Evolutionary conservation across 2,888 invertebrate species (phyloP), one percentile per base, ranked within the genome.

Genomic region (Drosophila anceps): DNA sequence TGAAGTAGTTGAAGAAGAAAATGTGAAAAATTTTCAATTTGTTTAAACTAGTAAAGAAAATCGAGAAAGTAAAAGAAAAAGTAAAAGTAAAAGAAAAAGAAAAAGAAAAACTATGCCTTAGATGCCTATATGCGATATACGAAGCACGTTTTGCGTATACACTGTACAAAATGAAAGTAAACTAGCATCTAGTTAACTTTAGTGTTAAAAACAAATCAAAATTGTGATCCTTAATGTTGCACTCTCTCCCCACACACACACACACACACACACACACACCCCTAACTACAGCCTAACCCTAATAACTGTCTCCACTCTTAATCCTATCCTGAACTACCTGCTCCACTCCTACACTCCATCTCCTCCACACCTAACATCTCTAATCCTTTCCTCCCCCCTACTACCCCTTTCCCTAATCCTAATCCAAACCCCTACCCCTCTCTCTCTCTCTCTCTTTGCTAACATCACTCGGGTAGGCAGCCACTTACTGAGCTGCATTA

Each of bases 81-180:
- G 4, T 55, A 54, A 39, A 50, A 18, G 31, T 3, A 24, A n/a
- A n/a, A 54, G 27, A 57, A 57, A 35, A 51, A 18, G 33, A 58
- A 35, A 46, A 63, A 59, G 50, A 57, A 60, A 73, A 80, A 86
- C 84, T 84, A 84, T 88, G 86, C 86, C 86, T 86, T 86, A 86
- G 86, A 86, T 86, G 86, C 86, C 86, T 86, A 87, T 85, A 88
- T 78, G 75, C 78, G 84, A 50, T 50, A 84, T 82, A 82, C 77
- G 82, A 79, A 79, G 79, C 78, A 81, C 78, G 71, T 74, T 74
- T 77, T 75, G 78, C 74, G 81, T 78, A 81, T 80, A 82, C 80
- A 82, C 82, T 82, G 82, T 82, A 82, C 82, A 80, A 82, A 82
- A 73, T 43, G 55, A 46, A 18, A 53, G 84, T 84, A 80, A 74